A percentile compares a stretch with the other conserved stretches of the same genome.
phyloP scores from a whole-genome alignment of 2,113 vertebrate genomes.

The Epinephelus fuscoguttatus region DNA sequence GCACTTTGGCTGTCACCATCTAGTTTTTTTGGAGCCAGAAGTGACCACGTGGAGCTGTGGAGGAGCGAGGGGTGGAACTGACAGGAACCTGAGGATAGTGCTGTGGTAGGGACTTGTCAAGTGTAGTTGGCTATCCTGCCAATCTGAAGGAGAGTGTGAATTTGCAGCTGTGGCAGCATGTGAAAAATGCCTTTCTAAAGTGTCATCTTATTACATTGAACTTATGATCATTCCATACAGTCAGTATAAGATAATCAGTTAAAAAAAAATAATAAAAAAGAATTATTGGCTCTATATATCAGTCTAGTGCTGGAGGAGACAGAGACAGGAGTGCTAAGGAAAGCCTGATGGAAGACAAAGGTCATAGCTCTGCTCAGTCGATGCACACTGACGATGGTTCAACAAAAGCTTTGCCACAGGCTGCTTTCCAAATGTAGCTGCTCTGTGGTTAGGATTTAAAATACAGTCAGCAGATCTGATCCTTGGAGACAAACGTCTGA shows the following conservation, averaged over 20 bases:
- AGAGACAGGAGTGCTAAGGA: neutral
- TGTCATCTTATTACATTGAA: neutral
- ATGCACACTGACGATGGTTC: conserved; percentile 39
- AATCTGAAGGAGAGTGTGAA: neutral
- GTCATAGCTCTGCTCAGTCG: conserved; percentile 19
- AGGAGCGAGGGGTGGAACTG: no score
- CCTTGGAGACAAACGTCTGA: conserved; percentile 34
- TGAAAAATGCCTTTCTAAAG: neutral
- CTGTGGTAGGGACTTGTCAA: no score
- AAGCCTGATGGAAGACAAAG: conserved; percentile 37
- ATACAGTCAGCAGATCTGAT: conserved; percentile 36
- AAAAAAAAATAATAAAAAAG: no score
- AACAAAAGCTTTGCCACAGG: conserved; percentile 36
- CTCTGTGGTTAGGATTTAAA: conserved; percentile 18
- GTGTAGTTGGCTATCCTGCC: neutral
- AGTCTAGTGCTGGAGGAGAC: conserved; percentile 17
- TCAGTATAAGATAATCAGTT: neutral
- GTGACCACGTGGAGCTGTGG: no score
- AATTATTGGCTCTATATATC: neutral
- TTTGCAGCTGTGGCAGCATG: neutral
- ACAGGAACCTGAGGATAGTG: no score
- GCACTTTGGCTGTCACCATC: no score
- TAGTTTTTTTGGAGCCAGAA: no score
- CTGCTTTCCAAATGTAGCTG: conserved; percentile 43
- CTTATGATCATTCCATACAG: neutral